Conservation (phyloP, 1,140 invertebrate species). For the Coboldia fuscipes region DNA sequence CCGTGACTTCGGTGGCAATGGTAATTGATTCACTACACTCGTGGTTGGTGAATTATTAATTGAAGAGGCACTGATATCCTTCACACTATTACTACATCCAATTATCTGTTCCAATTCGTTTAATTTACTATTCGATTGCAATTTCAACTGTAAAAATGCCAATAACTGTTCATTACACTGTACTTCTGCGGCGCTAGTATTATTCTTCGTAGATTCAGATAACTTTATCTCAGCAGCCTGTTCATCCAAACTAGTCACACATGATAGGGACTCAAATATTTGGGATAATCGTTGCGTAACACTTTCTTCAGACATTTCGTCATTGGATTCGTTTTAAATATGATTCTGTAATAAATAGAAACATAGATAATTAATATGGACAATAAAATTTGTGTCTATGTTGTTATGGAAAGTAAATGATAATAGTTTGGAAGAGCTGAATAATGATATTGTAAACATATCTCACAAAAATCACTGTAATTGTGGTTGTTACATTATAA, state of each 20-base stretch:
- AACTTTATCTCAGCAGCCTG: slow-evolving; percentile 16
- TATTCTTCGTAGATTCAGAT: background rate
- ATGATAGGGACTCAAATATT: slow-evolving; percentile 53
- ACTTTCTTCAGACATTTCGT: slow-evolving; percentile 30
- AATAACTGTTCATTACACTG: background rate
- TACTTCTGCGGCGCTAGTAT: background rate
- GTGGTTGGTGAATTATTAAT: no score
- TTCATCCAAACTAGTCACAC: slow-evolving; percentile 32
- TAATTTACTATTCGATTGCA: background rate
- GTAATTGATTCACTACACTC: no score
- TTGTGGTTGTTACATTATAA: no score
- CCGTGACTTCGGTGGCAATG: no score
- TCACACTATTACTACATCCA: slow-evolving; percentile 3
- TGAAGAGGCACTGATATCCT: background rate
- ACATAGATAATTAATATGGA: no score
- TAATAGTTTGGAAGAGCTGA: no score
- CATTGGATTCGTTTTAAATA: no score
- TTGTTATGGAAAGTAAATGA: no score
- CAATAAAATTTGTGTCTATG: no score
- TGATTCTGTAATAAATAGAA: no score
- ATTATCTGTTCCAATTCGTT: background rate
- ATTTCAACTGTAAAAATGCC: background rate
- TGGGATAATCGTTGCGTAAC: slow-evolving; percentile 45
- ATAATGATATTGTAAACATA: no score
- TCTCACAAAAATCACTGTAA: no score